Evolutionary conservation across 92 coral and sea anemone species (phyloP).

Genomic region (Umimayanthus kanabou): DNA sequence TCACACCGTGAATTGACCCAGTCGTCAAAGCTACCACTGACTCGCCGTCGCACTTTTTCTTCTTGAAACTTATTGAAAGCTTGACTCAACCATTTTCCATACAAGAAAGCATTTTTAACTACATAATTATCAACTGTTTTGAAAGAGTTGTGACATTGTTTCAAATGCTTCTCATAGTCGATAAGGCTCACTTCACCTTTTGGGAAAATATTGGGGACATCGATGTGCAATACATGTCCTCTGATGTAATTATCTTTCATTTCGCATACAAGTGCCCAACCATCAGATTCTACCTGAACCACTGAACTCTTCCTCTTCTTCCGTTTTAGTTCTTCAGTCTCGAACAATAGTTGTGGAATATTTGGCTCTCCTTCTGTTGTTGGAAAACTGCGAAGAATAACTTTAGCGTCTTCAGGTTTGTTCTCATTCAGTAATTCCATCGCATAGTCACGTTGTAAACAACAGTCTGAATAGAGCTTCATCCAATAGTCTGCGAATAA

Average conservation of each 20-base stretch:
- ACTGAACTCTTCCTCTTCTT: not conserved
- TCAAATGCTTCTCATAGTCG: too few relatives aligned
- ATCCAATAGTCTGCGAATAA: constrained; percentile 37
- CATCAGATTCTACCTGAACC: constrained; percentile 26
- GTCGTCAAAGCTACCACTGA: constrained; percentile 25
- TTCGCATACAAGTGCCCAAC: not conserved
- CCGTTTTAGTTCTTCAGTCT: too few relatives aligned
- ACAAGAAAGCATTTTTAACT: too few relatives aligned
- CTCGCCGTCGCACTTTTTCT: not conserved
- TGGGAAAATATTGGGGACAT: too few relatives aligned
- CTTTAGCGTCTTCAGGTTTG: too few relatives aligned
- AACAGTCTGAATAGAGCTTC: constrained; percentile 29
- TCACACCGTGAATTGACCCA: constrained; percentile 44
- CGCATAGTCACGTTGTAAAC: constrained; percentile 47
- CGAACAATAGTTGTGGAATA: constrained; percentile 18
- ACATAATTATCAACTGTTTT: too few relatives aligned
- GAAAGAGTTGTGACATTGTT: too few relatives aligned
- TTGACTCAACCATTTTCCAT: not conserved
- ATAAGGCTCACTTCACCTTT: too few relatives aligned
- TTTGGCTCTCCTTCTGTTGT: constrained; percentile 28
- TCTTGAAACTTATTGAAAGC: constrained; percentile 7
- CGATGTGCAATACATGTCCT: too few relatives aligned
- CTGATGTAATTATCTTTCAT: too few relatives aligned
- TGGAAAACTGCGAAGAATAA: not conserved
- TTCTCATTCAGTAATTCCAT: not conserved